Conservation (phyloP, 2,888 invertebrate genomes). For the Thymelicus acteon region DNA sequence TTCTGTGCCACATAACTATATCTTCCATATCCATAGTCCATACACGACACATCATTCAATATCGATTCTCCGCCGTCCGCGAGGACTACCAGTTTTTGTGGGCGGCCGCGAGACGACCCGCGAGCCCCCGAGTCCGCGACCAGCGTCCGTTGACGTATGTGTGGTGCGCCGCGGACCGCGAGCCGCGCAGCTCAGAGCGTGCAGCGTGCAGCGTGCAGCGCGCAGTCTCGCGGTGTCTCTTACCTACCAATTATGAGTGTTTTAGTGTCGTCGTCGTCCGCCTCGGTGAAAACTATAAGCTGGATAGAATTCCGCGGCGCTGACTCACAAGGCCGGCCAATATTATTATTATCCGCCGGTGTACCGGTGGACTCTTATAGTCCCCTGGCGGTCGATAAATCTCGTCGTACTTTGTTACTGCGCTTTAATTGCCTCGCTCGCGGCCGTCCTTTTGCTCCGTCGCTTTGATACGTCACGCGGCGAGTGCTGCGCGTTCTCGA, state of each 20-base stretch:
- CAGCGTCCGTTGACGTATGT: no score
- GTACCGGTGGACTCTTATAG: constrained; percentile 12
- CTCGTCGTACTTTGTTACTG: constrained; percentile 35
- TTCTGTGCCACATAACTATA: constrained; percentile 21
- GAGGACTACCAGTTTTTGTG: no score
- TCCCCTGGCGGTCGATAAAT: constrained; percentile 27
- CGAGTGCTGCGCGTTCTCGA: constrained; percentile 31
- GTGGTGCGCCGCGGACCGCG: neutral
- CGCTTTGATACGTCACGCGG: constrained; percentile 33
- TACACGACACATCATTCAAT: no score
- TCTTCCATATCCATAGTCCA: no score
- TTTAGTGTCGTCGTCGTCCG: neutral
- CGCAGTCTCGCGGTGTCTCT: constrained; percentile 1
- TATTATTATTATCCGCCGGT: constrained; percentile 1
- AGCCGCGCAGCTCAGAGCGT: neutral
- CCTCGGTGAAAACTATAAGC: neutral
- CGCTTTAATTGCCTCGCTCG: constrained; percentile 35
- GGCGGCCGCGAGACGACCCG: neutral
- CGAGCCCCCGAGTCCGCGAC: no score
- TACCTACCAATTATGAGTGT: neutral
- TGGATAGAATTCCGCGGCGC: neutral
- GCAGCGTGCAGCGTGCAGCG: neutral
- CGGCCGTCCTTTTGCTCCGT: constrained; percentile 34
- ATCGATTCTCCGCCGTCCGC: no score
- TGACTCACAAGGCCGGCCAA: constrained; percentile 1